Percentiles rank a stretch among this genome's conserved stretches.
Evolutionary conservation across 2,797 vertebrate genomes (phyloP).

Genomic region (Sebastes hopkinsi): DNA sequence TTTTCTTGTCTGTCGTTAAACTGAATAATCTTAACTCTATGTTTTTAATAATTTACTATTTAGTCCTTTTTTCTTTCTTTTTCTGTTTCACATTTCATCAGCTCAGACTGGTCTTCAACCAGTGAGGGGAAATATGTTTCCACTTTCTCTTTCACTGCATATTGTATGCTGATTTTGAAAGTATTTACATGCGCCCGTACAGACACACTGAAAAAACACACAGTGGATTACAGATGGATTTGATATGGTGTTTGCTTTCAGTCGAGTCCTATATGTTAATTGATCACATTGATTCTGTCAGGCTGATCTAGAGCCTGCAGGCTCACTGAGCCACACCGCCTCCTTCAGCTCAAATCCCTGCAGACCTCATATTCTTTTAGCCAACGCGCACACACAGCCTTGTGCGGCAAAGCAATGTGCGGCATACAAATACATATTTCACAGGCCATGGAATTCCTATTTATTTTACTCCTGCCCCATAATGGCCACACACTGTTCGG

Average conservation of each 20-base stretch:
- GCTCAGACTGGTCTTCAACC: neutral
- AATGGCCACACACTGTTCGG: slow-evolving; percentile 50
- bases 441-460: slow-evolving; percentile 51
- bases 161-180: neutral
- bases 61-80: neutral
- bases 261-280: slow-evolving; percentile 54
- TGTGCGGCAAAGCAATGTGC: neutral
- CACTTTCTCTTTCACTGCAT: slow-evolving; percentile 5
- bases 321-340: neutral
- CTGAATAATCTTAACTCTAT: neutral
- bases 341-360: neutral
- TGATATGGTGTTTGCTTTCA: slow-evolving; percentile 66
- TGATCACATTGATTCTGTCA: slow-evolving; percentile 72
- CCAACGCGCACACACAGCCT: neutral
- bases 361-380: slow-evolving; percentile 14
- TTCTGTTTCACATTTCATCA: neutral
- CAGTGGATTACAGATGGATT: slow-evolving; percentile 62
- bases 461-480: slow-evolving; percentile 29
- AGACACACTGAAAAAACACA: slow-evolving; percentile 5
- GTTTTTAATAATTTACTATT: neutral
- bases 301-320: slow-evolving; percentile 48
- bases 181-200: neutral
- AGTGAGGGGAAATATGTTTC: neutral
- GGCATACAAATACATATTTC: slow-evolving; percentile 49
- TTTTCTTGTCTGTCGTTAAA: neutral